Percentiles rank a stretch among this genome's conserved stretches.
Conservation (phyloP, 1,140 invertebrate species). For the Asbolus verrucosus region DNA sequence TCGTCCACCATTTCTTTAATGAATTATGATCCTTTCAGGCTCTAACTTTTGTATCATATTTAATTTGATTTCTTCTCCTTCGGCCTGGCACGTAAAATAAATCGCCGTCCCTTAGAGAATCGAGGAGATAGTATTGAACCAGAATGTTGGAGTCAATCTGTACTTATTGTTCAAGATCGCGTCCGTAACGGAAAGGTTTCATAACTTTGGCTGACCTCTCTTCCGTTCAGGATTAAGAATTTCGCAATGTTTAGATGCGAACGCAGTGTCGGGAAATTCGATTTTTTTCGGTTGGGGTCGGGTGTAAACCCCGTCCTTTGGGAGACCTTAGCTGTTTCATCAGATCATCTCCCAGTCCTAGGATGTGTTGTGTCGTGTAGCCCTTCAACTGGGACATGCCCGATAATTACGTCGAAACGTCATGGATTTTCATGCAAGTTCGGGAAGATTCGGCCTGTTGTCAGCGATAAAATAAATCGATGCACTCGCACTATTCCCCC, state of each 20-base stretch:
- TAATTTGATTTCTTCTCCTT: conserved; percentile 10
- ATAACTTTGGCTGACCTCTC: too few relatives aligned
- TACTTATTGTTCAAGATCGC: conserved; percentile 35
- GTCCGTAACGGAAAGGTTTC: background rate
- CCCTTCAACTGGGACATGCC: too few relatives aligned
- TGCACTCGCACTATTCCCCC: background rate
- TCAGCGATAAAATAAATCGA: conserved; percentile 36
- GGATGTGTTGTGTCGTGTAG: too few relatives aligned
- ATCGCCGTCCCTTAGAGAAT: background rate
- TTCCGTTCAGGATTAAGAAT: too few relatives aligned
- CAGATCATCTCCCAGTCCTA: too few relatives aligned
- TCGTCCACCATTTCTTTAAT: background rate
- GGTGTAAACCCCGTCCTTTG: too few relatives aligned
- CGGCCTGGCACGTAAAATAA: conserved; percentile 7
- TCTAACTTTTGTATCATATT: conserved; percentile 19
- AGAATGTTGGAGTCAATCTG: conserved; percentile 23
- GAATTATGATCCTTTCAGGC: conserved; percentile 20
- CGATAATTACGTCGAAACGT: conserved; percentile 2
- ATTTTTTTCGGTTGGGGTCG: too few relatives aligned
- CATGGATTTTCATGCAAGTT: conserved; percentile 6
- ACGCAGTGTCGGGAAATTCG: too few relatives aligned
- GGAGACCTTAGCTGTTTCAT: too few relatives aligned
- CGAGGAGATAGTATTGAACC: conserved; percentile 1
- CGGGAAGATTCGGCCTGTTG: conserved; percentile 22
- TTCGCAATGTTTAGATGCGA: too few relatives aligned